A percentile compares a stretch with the other conserved stretches of the same genome.
Evolutionary conservation across 2,888 invertebrate species (phyloP).

Genomic region (Tachina grossa): DNA sequence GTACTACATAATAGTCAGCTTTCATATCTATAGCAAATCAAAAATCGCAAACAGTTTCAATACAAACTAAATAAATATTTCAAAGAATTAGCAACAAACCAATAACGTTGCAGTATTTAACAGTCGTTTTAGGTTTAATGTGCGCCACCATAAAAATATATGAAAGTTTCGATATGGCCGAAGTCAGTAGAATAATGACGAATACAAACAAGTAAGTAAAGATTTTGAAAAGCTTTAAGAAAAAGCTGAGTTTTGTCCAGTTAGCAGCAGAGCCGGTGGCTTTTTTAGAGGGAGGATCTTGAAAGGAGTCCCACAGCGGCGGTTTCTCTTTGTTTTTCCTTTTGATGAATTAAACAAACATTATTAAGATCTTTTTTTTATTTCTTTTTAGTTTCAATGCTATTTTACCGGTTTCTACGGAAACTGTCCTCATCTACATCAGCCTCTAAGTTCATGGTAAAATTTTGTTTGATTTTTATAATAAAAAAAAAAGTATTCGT

Average conservation of each 20-base stretch:
- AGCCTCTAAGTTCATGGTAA: slow-evolving; percentile 46
- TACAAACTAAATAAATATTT: background rate
- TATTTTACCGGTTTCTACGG: slow-evolving; percentile 62
- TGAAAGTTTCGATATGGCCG: slow-evolving; percentile 89
- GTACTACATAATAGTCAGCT: slow-evolving; percentile 85
- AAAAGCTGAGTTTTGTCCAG: slow-evolving; percentile 85
- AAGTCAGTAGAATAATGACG: slow-evolving; percentile 86
- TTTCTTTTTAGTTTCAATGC: too few species aligned
- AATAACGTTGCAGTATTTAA: slow-evolving; percentile 71
- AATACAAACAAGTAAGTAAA: slow-evolving; percentile 88
- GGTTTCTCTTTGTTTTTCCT: slow-evolving; percentile 77
- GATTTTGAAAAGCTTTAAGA: slow-evolving; percentile 87
- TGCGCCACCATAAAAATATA: slow-evolving; percentile 87
- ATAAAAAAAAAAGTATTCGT: background rate
- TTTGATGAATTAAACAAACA: background rate
- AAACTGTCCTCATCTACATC: slow-evolving; percentile 62
- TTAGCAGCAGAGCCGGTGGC: slow-evolving; percentile 88
- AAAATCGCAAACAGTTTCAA: background rate
- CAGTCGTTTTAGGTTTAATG: slow-evolving; percentile 71
- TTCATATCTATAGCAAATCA: slow-evolving; percentile 76
- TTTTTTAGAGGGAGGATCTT: slow-evolving; percentile 87
- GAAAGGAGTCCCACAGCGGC: slow-evolving; percentile 91
- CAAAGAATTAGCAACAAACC: slow-evolving; percentile 57
- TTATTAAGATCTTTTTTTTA: background rate
- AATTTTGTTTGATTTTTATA: background rate